Conservation (phyloP, 2,797 vertebrate species). For the Sebastes cheni region DNA sequence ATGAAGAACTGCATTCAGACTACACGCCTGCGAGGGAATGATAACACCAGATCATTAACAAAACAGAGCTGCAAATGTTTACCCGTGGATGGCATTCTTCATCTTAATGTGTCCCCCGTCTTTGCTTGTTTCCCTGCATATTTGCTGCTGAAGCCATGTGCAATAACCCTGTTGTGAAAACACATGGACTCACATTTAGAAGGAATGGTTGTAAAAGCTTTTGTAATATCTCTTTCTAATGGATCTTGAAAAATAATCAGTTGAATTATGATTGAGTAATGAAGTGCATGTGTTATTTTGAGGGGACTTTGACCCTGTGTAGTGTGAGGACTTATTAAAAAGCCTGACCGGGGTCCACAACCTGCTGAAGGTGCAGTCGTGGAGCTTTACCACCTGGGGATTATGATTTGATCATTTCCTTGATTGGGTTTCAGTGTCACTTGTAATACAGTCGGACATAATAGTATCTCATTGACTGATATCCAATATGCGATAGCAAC, state of each 20-base stretch:
- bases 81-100: conserved; percentile 55
- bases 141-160: conserved; percentile 12
- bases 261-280: background rate
- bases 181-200: background rate
- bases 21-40: conserved; percentile 66
- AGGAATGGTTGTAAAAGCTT: background rate
- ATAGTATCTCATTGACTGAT: conserved; percentile 53
- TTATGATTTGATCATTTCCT: conserved; percentile 53
- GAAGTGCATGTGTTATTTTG: background rate
- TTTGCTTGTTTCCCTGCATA: conserved; percentile 14
- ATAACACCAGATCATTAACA: conserved; percentile 76
- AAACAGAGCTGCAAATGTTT: conserved; percentile 61
- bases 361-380: conserved; percentile 35
- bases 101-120: conserved; percentile 54
- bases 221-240: background rate
- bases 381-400: conserved; percentile 47
- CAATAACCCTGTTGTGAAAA: background rate
- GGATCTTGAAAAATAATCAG: background rate
- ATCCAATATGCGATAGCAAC: conserved; percentile 47
- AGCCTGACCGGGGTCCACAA: background rate
- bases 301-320: background rate
- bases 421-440: conserved; percentile 56
- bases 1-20: conserved; percentile 65
- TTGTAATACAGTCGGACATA: conserved; percentile 60
- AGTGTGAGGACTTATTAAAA: conserved; percentile 6